phyloP scores from a whole-genome alignment of 1,140 invertebrate species.

The Drosophila novamexicana region DNA sequence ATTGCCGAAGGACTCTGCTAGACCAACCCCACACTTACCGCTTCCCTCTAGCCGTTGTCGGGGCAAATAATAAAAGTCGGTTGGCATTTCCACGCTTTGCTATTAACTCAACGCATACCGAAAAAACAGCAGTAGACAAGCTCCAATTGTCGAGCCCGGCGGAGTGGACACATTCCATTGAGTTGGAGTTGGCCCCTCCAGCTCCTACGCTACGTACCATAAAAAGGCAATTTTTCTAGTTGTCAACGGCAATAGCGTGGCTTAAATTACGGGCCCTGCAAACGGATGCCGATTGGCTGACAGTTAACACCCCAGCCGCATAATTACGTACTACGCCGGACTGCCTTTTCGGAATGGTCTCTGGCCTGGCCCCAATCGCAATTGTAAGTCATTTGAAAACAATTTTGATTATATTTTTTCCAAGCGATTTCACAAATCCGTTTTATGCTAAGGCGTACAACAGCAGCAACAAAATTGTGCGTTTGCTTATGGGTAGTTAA shows the following conservation, averaged over 20 bases:
- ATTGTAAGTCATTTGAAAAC: slow-evolving; percentile 82
- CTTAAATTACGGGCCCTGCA: slow-evolving; percentile 66
- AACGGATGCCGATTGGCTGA: slow-evolving; percentile 70
- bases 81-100: slow-evolving; percentile 57
- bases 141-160: slow-evolving; percentile 24
- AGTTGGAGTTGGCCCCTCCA: background rate
- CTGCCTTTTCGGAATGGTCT: background rate
- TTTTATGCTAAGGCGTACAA: slow-evolving; percentile 64
- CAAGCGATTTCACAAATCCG: slow-evolving; percentile 82
- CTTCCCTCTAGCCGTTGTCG: background rate
- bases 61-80: slow-evolving; percentile 46
- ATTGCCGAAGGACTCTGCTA: slow-evolving; percentile 52
- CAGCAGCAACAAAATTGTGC: slow-evolving; percentile 43
- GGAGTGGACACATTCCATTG: slow-evolving; percentile 54
- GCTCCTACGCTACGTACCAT: slow-evolving; percentile 32
- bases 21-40: background rate
- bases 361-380: slow-evolving; percentile 21
- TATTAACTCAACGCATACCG: slow-evolving; percentile 75
- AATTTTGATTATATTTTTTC: slow-evolving; percentile 84
- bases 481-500: slow-evolving; percentile 82
- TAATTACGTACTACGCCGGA: slow-evolving; percentile 57
- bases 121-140: slow-evolving; percentile 44
- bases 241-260: slow-evolving; percentile 78
- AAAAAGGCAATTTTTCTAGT: slow-evolving; percentile 82
- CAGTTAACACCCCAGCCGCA: slow-evolving; percentile 77